These are phyloP conservation scores for Hydrotaea cyrtoneurina DNA, from an alignment of 2,888 invertebrate species.

Conservation along the genomic window DNA sequence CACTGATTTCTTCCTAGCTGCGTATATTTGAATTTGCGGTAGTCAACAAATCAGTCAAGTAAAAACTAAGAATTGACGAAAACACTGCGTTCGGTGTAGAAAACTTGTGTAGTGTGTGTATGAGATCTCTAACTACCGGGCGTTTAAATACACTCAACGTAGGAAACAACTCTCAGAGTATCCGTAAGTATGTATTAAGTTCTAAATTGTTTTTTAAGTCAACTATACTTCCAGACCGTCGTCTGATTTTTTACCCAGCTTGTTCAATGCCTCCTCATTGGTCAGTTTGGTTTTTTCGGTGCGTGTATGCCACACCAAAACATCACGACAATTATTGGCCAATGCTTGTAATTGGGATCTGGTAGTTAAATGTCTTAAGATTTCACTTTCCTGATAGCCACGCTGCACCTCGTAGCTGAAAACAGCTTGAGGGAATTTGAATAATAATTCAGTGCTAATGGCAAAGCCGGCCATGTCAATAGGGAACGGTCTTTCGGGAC, in stretches of 20 bases:
- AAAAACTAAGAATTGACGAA: too few species aligned
- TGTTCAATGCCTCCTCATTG: constrained; percentile 84
- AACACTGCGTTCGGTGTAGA: too few species aligned
- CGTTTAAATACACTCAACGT: too few species aligned
- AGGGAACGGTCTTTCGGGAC: constrained; percentile 94
- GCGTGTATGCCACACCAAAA: constrained; percentile 99
- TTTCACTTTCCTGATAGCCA: constrained; percentile 94
- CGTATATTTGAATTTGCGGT: too few species aligned
- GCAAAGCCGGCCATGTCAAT: constrained; percentile 99
- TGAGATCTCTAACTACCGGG: too few species aligned
- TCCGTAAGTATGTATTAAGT: too few species aligned
- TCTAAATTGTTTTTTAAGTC: too few species aligned
- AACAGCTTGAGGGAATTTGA: constrained; percentile 86
- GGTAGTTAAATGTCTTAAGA: constrained; percentile 87
- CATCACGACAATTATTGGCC: constrained; percentile 94
- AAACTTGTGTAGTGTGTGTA: too few species aligned
- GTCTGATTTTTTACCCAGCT: constrained; percentile 83
- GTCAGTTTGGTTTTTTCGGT: constrained; percentile 92
- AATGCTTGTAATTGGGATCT: constrained; percentile 92
- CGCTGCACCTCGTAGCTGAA: constrained; percentile 93
- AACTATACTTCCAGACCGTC: constrained; percentile 83
- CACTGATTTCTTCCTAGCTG: too few species aligned
- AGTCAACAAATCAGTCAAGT: too few species aligned
- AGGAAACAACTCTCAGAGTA: too few species aligned
- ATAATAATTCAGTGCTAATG: constrained; percentile 88